A percentile compares a stretch with the other conserved stretches of the same genome.
These are phyloP conservation scores for Galeopsomyia nigrocyanea DNA, from an alignment of 2,888 invertebrate genomes.

Conservation along the genomic window DNA sequence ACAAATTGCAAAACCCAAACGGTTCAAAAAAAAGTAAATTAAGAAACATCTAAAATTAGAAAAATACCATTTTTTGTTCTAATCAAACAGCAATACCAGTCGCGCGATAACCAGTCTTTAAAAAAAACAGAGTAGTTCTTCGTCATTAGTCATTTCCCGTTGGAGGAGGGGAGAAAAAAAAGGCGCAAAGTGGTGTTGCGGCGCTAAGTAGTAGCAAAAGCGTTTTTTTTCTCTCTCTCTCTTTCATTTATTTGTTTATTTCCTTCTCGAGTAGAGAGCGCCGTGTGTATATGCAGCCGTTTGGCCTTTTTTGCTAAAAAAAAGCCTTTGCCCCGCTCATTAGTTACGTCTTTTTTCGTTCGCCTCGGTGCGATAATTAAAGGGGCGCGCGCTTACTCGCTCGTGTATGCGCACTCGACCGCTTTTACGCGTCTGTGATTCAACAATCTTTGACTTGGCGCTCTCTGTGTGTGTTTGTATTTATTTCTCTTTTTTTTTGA, in stretches of 20 bases:
- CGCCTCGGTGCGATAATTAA: constrained; percentile 37
- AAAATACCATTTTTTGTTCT: too few species aligned
- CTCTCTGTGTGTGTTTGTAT: too few species aligned
- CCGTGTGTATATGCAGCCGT: too few species aligned
- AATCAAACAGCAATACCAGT: background rate
- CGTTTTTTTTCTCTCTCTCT: background rate
- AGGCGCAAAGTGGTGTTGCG: background rate
- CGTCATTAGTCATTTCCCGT: too few species aligned
- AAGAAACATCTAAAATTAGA: too few species aligned
- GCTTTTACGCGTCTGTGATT: background rate
- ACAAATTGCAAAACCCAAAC: too few species aligned
- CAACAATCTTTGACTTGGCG: background rate
- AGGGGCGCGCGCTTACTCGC: constrained; percentile 17
- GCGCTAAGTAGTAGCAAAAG: background rate
- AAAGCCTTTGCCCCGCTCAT: constrained; percentile 35
- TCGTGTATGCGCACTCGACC: background rate
- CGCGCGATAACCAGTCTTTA: background rate
- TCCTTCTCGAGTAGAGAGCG: background rate
- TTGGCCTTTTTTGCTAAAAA: constrained; percentile 15
- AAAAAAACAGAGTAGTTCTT: background rate
- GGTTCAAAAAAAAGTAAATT: too few species aligned
- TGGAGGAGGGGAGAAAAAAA: too few species aligned
- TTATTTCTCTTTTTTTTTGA: too few species aligned
- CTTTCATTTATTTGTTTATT: constrained; percentile 1
- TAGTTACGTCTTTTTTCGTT: constrained; percentile 27